phyloP scores from a whole-genome alignment of 1,140 invertebrate genomes.

The Zaprionus gabonicus region DNA sequence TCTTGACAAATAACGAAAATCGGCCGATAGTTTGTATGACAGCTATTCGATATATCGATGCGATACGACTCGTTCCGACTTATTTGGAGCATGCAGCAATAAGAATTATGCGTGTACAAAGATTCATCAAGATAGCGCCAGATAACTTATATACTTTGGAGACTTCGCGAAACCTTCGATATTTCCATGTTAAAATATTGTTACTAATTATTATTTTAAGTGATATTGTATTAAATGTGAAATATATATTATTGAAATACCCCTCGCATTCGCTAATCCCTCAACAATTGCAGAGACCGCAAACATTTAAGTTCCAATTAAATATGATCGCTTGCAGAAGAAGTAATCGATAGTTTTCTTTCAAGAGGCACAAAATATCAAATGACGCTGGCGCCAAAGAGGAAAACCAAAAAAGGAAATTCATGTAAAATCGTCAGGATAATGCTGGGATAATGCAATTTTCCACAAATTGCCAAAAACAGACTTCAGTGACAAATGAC shows the following conservation, averaged over 20 bases:
- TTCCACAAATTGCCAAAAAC: constrained; percentile 49
- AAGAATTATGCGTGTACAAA: too few species aligned
- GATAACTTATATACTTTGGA: too few species aligned
- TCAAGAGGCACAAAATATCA: constrained; percentile 52
- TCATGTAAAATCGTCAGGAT: constrained; percentile 38
- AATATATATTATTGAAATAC: too few species aligned
- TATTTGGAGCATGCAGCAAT: too few species aligned
- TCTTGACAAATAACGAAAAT: too few species aligned
- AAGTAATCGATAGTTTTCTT: constrained; percentile 44
- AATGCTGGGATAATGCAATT: constrained; percentile 54
- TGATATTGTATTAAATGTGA: not conserved
- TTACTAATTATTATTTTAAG: too few species aligned
- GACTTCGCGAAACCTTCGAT: too few species aligned
- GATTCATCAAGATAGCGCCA: not conserved
- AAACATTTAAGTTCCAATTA: not conserved
- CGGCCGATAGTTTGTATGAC: too few species aligned
- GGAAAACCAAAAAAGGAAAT: constrained; percentile 45
- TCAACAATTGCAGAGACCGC: constrained; percentile 35
- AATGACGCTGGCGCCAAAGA: constrained; percentile 37
- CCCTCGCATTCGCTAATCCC: not conserved
- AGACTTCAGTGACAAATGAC: constrained; percentile 27
- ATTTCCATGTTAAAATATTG: too few species aligned
- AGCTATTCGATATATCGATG: too few species aligned
- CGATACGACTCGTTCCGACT: too few species aligned
- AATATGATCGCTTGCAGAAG: not conserved